These are phyloP conservation scores for Otis tarda DNA, from an alignment of 2,113 vertebrate genomes.

Conservation along the genomic window DNA sequence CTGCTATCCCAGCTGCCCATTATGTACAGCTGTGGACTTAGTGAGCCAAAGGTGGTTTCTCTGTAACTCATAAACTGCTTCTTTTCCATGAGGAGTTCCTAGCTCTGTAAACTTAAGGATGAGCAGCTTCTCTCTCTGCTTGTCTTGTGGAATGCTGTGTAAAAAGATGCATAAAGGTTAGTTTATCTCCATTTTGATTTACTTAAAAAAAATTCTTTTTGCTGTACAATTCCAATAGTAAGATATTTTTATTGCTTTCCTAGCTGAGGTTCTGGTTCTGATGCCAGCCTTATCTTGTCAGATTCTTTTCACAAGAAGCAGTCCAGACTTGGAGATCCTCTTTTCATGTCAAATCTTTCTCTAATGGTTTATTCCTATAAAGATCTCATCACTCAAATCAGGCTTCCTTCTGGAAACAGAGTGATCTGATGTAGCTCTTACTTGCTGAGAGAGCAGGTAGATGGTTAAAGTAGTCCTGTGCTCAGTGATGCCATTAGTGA, in stretches of 20 bases:
- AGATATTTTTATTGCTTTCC: background rate
- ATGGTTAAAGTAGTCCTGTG: background rate
- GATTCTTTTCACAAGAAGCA: background rate
- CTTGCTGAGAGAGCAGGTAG: background rate
- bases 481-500: background rate
- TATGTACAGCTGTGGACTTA: background rate
- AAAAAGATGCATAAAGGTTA: background rate
- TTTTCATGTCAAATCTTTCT: background rate
- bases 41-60: background rate
- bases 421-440: background rate
- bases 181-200: background rate
- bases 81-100: background rate
- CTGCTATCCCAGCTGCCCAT: background rate
- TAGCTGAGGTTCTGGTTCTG: background rate
- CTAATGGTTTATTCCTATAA: background rate
- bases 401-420: background rate
- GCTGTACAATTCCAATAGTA: background rate
- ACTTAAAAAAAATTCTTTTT: background rate
- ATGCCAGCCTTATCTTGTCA: background rate
- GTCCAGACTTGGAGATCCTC: background rate
- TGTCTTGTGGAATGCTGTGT: background rate
- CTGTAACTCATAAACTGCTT: background rate
- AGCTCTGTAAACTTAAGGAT: background rate
- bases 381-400: background rate
- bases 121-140: background rate